Evolutionary conservation across 2,113 vertebrate species (phyloP).

Genomic region (Turnix velox): DNA sequence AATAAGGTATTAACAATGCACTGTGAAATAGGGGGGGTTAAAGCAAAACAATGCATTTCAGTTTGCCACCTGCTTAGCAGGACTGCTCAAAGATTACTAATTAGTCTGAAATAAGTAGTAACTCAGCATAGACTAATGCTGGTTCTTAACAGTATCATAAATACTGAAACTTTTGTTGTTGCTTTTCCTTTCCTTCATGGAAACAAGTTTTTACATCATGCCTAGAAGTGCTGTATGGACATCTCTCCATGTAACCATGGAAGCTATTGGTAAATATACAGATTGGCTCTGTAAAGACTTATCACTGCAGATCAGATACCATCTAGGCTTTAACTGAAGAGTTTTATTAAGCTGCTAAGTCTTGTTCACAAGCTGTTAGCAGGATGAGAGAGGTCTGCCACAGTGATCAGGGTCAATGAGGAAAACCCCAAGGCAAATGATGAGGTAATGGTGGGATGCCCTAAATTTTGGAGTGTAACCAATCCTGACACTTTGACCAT

Average conservation of each 20-base stretch:
- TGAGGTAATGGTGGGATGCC: neutral
- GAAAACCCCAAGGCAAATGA: neutral
- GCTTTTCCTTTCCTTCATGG: neutral
- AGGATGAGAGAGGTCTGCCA: neutral
- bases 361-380: neutral
- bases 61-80: constrained; percentile 18
- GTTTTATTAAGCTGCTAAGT: neutral
- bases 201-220: neutral
- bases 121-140: neutral
- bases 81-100: neutral
- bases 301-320: neutral
- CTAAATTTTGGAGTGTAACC: neutral
- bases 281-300: neutral
- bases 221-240: neutral
- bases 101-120: neutral
- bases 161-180: neutral
- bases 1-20: constrained; percentile 20
- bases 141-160: neutral
- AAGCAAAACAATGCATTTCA: constrained; percentile 27
- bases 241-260: neutral
- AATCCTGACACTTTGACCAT: neutral
- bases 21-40: constrained; percentile 36
- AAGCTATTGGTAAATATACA: neutral
- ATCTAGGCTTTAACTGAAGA: neutral
- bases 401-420: neutral